Base-by-base conservation (phyloP, 1,140 invertebrate genomes). In the Trachelipus rathkii region DNA sequence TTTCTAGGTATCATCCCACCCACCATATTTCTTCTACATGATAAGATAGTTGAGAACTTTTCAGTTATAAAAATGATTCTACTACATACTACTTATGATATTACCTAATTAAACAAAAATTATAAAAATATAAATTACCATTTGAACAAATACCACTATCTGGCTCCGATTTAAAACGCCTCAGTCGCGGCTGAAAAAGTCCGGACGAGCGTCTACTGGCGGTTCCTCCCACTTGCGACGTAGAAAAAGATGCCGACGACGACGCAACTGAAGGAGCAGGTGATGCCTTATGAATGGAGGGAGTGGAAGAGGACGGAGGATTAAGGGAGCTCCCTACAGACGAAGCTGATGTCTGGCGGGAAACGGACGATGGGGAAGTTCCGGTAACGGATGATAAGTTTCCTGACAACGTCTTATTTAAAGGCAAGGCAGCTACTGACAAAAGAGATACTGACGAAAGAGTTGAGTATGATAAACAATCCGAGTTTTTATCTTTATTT, bases 301-400 rank as follows among this genome's bases (percentile, higher is more conserved):
- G 21, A 21, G 24, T 21, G 68, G 68, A 70, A 0, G 68, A 21
- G 69, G 44, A 24, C 24, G 69, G 44, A 24, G 24, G 68, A 70
- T 13, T 53, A 72, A 74, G 72, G 76, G 68, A 72, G 19, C 11
- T 21, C 10, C 19, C 19, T 21, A 70, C 21, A 33, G 68, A 70
- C 11, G 68, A 15, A 46, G 78, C 66, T n/a, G 72, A 21, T 9
- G 78, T 68, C 46, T 74, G 70, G 69, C 68, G 67, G 72, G 76
- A 74, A 66, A 78, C 75, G 70, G 74, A 78, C 44, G 77, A 72
- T 10, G 77, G 75, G 19, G 73, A 74, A 68, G 77, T 72, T 71
- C 72, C 73, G 33, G 71, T 50, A 44, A 72, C 60, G 19, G 72
- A 44, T 13, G 73, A 70, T n/a, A 70, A 21, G 23, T 11, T 23